Evolutionary conservation across 2,888 invertebrate species (phyloP).

Genomic region (Chironomus tentans): DNA sequence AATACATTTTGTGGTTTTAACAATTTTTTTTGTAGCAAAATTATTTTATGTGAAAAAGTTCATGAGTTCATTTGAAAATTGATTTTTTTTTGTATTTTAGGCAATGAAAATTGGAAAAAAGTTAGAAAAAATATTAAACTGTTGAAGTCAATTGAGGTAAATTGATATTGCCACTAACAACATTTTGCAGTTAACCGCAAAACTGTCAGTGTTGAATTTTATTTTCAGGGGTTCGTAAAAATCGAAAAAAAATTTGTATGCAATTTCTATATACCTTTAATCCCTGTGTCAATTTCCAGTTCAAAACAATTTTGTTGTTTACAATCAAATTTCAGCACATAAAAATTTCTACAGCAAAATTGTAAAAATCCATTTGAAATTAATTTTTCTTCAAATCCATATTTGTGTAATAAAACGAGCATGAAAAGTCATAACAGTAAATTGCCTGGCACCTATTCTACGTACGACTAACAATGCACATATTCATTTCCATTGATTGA

Average conservation of each 20-base stretch:
- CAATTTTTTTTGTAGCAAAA: neutral
- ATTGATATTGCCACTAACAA: neutral
- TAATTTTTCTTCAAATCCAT: neutral
- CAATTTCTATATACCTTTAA: no score
- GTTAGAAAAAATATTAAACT: neutral
- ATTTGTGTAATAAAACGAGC: neutral
- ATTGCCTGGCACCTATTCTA: conserved; percentile 27
- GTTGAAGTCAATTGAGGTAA: neutral
- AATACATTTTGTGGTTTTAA: neutral
- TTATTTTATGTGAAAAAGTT: neutral
- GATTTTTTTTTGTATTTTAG: no score
- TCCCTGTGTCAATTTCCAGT: no score
- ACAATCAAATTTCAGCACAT: neutral
- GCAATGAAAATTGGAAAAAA: no score
- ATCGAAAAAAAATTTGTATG: no score
- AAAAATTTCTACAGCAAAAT: no score
- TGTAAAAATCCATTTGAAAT: conserved; percentile 16
- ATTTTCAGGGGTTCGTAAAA: no score
- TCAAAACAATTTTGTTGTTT: no score
- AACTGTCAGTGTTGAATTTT: neutral
- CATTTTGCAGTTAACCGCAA: neutral
- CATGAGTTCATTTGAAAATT: neutral
- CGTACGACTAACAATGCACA: conserved; percentile 5
- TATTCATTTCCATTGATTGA: no score
- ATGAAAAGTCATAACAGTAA: conserved; percentile 6